Evolutionary conservation across 2,797 vertebrate genomes (phyloP).

Genomic region (Chloroceryle amazona): DNA sequence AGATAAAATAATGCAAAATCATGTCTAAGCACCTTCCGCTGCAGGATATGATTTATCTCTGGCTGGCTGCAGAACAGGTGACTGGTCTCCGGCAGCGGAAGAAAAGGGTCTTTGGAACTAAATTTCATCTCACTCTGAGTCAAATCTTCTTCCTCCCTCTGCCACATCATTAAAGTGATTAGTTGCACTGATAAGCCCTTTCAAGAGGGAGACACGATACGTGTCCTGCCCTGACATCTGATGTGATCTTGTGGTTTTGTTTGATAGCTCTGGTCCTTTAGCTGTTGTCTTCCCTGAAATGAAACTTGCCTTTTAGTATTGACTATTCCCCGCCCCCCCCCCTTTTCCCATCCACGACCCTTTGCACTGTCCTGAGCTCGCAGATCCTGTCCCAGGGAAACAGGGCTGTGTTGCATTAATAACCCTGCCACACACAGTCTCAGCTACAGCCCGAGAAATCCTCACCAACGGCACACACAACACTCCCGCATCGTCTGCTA

Average conservation of each 20-base stretch:
- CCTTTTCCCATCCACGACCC: not conserved
- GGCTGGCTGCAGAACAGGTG: slow-evolving; percentile 47
- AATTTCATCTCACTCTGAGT: slow-evolving; percentile 68
- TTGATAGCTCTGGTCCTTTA: slow-evolving; percentile 30
- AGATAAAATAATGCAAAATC: slow-evolving; percentile 2
- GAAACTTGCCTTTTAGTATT: slow-evolving; percentile 13
- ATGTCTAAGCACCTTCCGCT: slow-evolving; percentile 61
- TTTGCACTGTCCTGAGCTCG: accelerated
- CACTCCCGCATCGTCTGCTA: not conserved
- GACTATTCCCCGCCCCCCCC: not conserved
- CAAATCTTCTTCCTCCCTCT: slow-evolving; percentile 65
- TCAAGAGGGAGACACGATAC: slow-evolving; percentile 31
- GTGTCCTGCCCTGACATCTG: slow-evolving; percentile 61
- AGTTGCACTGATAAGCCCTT: slow-evolving; percentile 46
- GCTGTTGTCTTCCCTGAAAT: slow-evolving; percentile 41
- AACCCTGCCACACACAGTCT: not conserved
- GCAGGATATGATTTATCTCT: slow-evolving; percentile 36
- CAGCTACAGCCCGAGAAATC: not conserved
- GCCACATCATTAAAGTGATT: slow-evolving; percentile 66
- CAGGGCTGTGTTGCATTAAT: accelerated
- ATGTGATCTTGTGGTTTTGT: slow-evolving; percentile 69
- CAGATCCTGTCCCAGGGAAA: not conserved
- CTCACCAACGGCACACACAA: accelerated
- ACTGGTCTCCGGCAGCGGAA: slow-evolving; percentile 23
- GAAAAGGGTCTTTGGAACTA: slow-evolving; percentile 31